phyloP scores from a whole-genome alignment of 2,888 invertebrate genomes.

The Orchestes rusci region DNA sequence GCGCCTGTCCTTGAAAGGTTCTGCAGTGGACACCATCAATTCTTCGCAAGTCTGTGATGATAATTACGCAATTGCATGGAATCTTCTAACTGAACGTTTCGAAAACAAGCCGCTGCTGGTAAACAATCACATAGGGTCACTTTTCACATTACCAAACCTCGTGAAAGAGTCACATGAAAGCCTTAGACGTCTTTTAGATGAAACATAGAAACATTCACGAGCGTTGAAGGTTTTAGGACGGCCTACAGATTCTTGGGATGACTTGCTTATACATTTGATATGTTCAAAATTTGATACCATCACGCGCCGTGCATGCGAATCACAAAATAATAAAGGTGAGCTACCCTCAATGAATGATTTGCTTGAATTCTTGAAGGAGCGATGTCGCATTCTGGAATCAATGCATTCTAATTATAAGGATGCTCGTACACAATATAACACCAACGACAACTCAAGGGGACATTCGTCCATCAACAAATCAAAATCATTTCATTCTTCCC shows the following conservation, averaged over 20 bases:
- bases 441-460: background rate
- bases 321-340: background rate
- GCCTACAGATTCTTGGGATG: slow-evolving; percentile 17
- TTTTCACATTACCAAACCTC: slow-evolving; percentile 16
- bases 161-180: slow-evolving; percentile 12
- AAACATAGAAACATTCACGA: slow-evolving; percentile 9
- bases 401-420: slow-evolving; percentile 1
- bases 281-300: slow-evolving; percentile 10
- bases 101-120: slow-evolving; percentile 20
- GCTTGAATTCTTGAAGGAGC: slow-evolving; percentile 11
- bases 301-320: slow-evolving; percentile 13
- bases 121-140: slow-evolving; percentile 12
- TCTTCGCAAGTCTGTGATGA: slow-evolving; percentile 10
- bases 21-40: slow-evolving; percentile 10
- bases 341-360: slow-evolving; percentile 10
- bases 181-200: slow-evolving; percentile 13
- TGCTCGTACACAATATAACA: background rate
- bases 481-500: slow-evolving; percentile 2
- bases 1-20: slow-evolving; percentile 12
- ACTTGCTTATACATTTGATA: slow-evolving; percentile 14
- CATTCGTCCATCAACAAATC: background rate
- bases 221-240: slow-evolving; percentile 12
- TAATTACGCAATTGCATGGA: slow-evolving; percentile 21
- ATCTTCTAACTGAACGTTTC: slow-evolving; percentile 15
- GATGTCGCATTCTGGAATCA: slow-evolving; percentile 12